A percentile compares a stretch with the other conserved stretches of the same genome.
These are phyloP conservation scores for Dromococcyx pavoninus DNA, from an alignment of 2,797 vertebrate genomes.

Conservation along the genomic window DNA sequence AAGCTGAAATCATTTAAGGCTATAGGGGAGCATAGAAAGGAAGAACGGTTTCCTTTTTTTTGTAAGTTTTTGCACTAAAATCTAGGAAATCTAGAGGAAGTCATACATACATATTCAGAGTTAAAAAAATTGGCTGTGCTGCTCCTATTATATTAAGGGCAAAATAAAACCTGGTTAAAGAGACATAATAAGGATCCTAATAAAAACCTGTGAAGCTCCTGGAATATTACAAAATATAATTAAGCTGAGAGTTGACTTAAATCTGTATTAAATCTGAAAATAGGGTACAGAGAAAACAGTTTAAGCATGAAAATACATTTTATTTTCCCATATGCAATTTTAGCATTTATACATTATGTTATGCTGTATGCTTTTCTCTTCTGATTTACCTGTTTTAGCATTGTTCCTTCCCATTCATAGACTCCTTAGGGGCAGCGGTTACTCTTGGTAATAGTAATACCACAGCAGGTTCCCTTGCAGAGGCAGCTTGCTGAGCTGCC, in stretches of 20 bases:
- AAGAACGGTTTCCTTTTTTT: not conserved
- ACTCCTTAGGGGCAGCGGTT: conserved; percentile 58
- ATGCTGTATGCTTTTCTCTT: conserved; percentile 25
- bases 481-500: conserved; percentile 53
- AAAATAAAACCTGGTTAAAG: conserved; percentile 25
- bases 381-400: conserved; percentile 50
- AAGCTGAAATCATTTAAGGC: conserved; percentile 46
- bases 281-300: conserved; percentile 4
- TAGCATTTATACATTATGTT: conserved; percentile 51
- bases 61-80: conserved; percentile 14
- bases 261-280: conserved; percentile 45
- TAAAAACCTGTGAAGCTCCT: conserved; percentile 22
- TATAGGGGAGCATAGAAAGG: not conserved
- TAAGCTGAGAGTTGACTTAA: conserved; percentile 34
- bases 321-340: conserved; percentile 25
- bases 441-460: conserved; percentile 56
- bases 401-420: conserved; percentile 51
- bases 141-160: not conserved
- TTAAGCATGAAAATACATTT: conserved; percentile 46
- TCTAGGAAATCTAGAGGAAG: conserved; percentile 1
- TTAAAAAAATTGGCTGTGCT: not conserved
- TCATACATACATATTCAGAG: not conserved
- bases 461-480: conserved; percentile 58
- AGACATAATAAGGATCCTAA: conserved; percentile 6
- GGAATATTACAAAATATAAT: conserved; percentile 39